Evolutionary conservation across 30 jellyfish, hydroid and myxozoan genomes (phyloP), one percentile per base, ranked within the genome.

Genomic region (Aurelia sp.): DNA sequence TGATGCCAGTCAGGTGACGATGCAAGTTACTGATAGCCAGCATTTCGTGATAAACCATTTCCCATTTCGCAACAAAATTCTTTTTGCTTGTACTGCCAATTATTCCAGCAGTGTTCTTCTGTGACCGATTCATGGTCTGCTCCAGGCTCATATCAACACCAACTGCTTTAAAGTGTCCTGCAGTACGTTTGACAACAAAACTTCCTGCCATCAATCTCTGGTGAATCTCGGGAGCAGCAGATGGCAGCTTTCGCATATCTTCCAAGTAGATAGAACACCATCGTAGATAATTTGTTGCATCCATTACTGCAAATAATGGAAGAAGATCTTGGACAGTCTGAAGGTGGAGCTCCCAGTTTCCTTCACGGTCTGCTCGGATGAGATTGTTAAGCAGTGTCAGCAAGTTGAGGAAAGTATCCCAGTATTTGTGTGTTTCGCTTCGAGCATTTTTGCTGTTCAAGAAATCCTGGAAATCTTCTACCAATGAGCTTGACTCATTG

Each of bases 91-190:
- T 52, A 51, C 86, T 74, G 52, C 77, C 86, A 74, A 74, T 74
- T 52, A 74, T 74, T 74, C 86, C 86, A 74, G 86, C 72, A 47
- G 72, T 52, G 73, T 57, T 74, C 86, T 74, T 74, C 86, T 74
- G 86, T 50, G 86, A 74, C 5, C 86, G 86, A 21, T 57, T 52
- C 18, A 74, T 74, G 52, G 86, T 74, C 73, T 48, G 86, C 76
- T 21, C 86, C 78, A 74, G 76, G 86, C 72, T 52, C 57, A 50
- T 52, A 57, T 74, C 77, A 74, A 74, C 86, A 57, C 86, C 86
- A 74, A 74, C 86, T 52, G 72, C 86, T 74, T 74, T 74, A 74
- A 74, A 74, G 73, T 38, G 48, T n/a, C n/a, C n/a, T n/a, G n/a
- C n/a, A n/a, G n/a, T n/a, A n/a, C n/a, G n/a, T n/a, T n/a, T n/a